Evolutionary conservation across 1,140 invertebrate species (phyloP).

Genomic region (Aphidius gifuensis): DNA sequence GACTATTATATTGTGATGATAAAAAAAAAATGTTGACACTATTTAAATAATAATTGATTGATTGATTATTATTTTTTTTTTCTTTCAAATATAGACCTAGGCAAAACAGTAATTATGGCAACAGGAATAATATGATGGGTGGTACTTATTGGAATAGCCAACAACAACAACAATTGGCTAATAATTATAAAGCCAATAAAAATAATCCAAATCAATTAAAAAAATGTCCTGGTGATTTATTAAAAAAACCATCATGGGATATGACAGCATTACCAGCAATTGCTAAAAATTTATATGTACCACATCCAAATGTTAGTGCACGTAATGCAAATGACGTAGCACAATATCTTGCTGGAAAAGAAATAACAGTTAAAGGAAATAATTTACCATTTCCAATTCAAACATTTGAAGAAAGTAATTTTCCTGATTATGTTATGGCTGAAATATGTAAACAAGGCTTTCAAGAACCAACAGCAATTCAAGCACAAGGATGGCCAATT

Average conservation of each 20-base stretch:
- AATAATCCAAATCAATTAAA: slow-evolving; percentile 45
- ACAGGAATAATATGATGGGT: slow-evolving; percentile 27
- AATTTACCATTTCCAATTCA: slow-evolving; percentile 82
- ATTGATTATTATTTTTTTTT: neutral
- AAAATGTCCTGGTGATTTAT: slow-evolving; percentile 71
- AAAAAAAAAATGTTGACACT: no score
- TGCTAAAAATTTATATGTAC: slow-evolving; percentile 88
- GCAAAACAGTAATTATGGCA: slow-evolving; percentile 46
- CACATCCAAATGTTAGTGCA: slow-evolving; percentile 72
- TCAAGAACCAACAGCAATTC: slow-evolving; percentile 81
- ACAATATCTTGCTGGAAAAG: slow-evolving; percentile 68
- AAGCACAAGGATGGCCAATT: slow-evolving; percentile 89
- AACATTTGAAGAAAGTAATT: slow-evolving; percentile 84
- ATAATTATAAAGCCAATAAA: slow-evolving; percentile 30
- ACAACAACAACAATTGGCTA: slow-evolving; percentile 32
- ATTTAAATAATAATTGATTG: no score
- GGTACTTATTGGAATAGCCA: slow-evolving; percentile 52
- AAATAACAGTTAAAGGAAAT: slow-evolving; percentile 85
- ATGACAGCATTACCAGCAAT: slow-evolving; percentile 73
- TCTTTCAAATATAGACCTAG: slow-evolving; percentile 44
- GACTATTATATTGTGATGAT: no score
- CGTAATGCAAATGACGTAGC: slow-evolving; percentile 72
- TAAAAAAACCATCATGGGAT: slow-evolving; percentile 86
- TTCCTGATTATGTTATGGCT: slow-evolving; percentile 79
- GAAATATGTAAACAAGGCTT: slow-evolving; percentile 81